Evolutionary conservation across 37 sponge, comb jelly and placozoan genomes (phyloP).

Genomic region (Haliclona indistincta): DNA sequence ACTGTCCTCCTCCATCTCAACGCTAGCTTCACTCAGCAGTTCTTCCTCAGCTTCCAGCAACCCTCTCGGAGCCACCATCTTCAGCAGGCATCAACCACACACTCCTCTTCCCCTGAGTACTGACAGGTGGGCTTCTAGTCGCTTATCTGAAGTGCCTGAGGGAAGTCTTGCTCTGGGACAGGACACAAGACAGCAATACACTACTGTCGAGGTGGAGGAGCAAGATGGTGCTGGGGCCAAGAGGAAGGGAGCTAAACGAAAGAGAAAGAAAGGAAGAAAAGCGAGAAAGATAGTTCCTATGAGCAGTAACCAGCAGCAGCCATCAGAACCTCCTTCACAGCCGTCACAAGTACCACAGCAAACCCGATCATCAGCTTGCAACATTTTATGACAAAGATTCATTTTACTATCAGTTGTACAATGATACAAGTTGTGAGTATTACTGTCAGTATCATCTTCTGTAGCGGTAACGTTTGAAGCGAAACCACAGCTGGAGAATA

Average conservation of each 20-base stretch:
- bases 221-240: neutral
- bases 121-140: neutral
- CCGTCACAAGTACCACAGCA: neutral
- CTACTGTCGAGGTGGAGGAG: neutral
- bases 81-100: neutral
- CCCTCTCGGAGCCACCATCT: neutral
- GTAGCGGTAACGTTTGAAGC: slow-evolving; percentile 94
- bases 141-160: slow-evolving; percentile 17
- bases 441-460: slow-evolving; percentile 53
- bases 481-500: slow-evolving; percentile 96
- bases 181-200: slow-evolving; percentile 50
- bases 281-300: neutral
- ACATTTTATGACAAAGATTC: neutral
- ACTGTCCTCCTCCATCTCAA: neutral
- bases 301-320: neutral
- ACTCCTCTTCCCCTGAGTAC: neutral
- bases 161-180: slow-evolving; percentile 72
- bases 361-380: neutral
- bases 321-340: too few relatives aligned
- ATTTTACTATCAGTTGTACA: too few relatives aligned
- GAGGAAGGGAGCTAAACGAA: neutral
- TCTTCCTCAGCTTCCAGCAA: neutral
- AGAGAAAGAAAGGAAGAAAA: neutral
- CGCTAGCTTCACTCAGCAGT: slow-evolving; percentile 4
- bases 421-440: too few relatives aligned